phyloP scores from a whole-genome alignment of 1,140 invertebrate genomes.

The Trachymyrmex cornetzi region DNA sequence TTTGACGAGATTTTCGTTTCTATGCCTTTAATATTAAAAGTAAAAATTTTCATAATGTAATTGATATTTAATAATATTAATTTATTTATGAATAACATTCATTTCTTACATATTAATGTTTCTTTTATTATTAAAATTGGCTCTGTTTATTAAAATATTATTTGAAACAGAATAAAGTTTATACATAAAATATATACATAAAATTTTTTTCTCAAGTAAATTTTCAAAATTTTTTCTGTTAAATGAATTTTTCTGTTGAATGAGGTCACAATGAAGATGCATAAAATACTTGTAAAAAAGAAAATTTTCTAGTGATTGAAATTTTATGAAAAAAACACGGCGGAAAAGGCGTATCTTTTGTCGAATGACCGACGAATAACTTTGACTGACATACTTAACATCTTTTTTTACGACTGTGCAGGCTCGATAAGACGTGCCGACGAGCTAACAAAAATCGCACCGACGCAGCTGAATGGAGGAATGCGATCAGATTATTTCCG shows the following conservation, averaged over 20 bases:
- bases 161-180: background rate
- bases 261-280: background rate
- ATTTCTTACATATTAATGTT: no score
- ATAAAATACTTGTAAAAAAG: no score
- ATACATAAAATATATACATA: background rate
- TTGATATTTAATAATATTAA: background rate
- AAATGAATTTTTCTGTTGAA: background rate
- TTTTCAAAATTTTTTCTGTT: background rate
- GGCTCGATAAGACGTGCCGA: conserved; percentile 43
- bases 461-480: background rate
- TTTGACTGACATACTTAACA: conserved; percentile 39
- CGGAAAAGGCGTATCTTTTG: conserved; percentile 3
- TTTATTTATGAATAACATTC: no score
- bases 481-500: conserved; percentile 17
- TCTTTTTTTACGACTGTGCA: conserved; percentile 16
- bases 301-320: background rate
- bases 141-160: background rate
- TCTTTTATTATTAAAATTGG: background rate
- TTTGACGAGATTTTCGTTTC: background rate
- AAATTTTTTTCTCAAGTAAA: background rate
- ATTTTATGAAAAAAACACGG: background rate
- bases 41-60: background rate
- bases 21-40: background rate
- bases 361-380: conserved; percentile 42
- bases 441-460: conserved; percentile 44